Evolutionary conservation across 1,140 invertebrate species (phyloP), one percentile per base, ranked within the genome.

Genomic region (Drosophila bipectinata): DNA sequence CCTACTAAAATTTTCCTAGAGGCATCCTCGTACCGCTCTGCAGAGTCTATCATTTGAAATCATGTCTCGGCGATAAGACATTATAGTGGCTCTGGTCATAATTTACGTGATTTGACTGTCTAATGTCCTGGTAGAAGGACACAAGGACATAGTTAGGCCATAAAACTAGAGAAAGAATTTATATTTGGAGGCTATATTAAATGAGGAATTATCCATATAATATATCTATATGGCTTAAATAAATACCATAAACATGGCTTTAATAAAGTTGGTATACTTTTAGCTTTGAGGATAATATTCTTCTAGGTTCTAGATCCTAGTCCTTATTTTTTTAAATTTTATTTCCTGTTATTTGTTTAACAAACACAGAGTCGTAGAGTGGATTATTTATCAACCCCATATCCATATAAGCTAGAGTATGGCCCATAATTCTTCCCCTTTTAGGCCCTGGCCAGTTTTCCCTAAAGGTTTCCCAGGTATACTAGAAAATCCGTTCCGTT

Each of bases 31-130:
- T 18, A 18, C 18, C 45, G 51, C 26, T 54, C 62, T 49, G 26
- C 78, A 81, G 82, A 81, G 82, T 87, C 83, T 87, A 87, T 87
- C 83, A 87, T 87, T 87, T 67, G 83, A 88, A 87, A 87, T 87
- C 83, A 87, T 87, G 83, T 88, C 75, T 47, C 47, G 45, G 72
- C 83, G 83, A 87, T 87, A 87, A 89, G 83, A 79, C 88, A 87
- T 87, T 87, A 87, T 89, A 87, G 76, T 79, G 62, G 67, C 52
- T 51, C 53, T 54, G 81, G 81, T 83, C 83, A 87, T 87, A 88
- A 87, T 88, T 87, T 87, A 87, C 83, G 83, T 87, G 83, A 87
- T 87, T 87, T 87, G 83, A 67, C 77, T 87, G 64, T 34, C 79
- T 60, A 76, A 76, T 71, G 68, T 69, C 64, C 66, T 69, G 41